phyloP scores from a whole-genome alignment of 2,113 vertebrate genomes.

The Calyptomena viridis region DNA sequence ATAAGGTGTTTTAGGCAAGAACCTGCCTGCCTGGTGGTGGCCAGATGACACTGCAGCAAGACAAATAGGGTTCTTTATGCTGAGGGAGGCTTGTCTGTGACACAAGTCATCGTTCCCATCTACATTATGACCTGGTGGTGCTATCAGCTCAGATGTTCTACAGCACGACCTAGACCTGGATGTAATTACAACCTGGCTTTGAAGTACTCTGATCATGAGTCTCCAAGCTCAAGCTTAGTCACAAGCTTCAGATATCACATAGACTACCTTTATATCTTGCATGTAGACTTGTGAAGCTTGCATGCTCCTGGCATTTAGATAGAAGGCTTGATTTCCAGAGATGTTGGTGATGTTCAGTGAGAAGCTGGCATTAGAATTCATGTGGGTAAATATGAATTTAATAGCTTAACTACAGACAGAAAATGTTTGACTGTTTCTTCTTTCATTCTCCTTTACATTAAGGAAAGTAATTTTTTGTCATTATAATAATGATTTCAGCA shows the following conservation, averaged over 20 bases:
- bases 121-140: background rate
- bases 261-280: background rate
- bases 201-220: background rate
- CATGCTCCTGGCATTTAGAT: background rate
- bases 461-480: background rate
- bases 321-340: background rate
- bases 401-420: background rate
- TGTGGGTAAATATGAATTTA: background rate
- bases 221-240: background rate
- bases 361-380: background rate
- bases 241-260: background rate
- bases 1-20: background rate
- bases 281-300: background rate
- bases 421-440: background rate
- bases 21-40: background rate
- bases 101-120: background rate
- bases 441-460: background rate
- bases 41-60: background rate
- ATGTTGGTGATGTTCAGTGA: background rate
- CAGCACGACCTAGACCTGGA: background rate
- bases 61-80: background rate
- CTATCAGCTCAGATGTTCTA: background rate
- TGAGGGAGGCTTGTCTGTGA: background rate
- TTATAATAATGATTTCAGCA: background rate
- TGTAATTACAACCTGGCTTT: background rate